Evolutionary conservation across 2,888 invertebrate genomes (phyloP).

Genomic region (Archaeoteleia sp.): DNA sequence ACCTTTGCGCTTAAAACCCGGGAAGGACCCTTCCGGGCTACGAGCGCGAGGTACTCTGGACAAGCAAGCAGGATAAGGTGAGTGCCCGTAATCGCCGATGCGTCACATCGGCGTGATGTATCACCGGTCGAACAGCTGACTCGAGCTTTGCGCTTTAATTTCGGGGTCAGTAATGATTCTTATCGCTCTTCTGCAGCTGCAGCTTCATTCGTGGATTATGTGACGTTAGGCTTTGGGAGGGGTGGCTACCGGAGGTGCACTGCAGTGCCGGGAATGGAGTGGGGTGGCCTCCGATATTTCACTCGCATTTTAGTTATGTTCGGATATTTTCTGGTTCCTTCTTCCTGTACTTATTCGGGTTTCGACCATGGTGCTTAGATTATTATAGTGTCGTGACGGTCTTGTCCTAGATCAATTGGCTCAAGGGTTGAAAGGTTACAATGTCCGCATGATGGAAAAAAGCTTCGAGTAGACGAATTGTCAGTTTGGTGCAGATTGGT

Average conservation of each 20-base stretch:
- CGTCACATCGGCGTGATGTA: not conserved
- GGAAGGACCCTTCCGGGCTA: not conserved
- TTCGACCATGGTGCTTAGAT: too few relatives aligned
- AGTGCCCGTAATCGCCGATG: constrained; percentile 6
- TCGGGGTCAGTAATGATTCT: too few relatives aligned
- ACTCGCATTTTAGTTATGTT: constrained; percentile 21
- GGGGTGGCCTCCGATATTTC: constrained; percentile 34
- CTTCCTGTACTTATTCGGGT: too few relatives aligned
- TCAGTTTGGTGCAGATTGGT: too few relatives aligned
- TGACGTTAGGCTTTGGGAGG: constrained; percentile 37
- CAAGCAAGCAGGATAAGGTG: constrained; percentile 35
- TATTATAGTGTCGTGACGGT: too few relatives aligned
- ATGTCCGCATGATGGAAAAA: too few relatives aligned
- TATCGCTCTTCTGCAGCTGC: not conserved
- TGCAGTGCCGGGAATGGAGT: constrained; percentile 52
- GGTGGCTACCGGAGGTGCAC: constrained; percentile 45
- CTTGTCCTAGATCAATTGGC: too few relatives aligned
- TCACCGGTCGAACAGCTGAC: constrained; percentile 4
- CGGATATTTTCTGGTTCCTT: not conserved
- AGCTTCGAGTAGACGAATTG: too few relatives aligned
- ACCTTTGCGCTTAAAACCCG: constrained; percentile 14
- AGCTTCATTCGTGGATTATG: not conserved
- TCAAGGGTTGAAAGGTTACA: too few relatives aligned
- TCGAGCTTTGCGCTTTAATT: not conserved
- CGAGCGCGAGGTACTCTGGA: constrained; percentile 49